A percentile compares a stretch with the other conserved stretches of the same genome.
Evolutionary conservation across 2,888 invertebrate species (phyloP).

Genomic region (Eulithis prunata): DNA sequence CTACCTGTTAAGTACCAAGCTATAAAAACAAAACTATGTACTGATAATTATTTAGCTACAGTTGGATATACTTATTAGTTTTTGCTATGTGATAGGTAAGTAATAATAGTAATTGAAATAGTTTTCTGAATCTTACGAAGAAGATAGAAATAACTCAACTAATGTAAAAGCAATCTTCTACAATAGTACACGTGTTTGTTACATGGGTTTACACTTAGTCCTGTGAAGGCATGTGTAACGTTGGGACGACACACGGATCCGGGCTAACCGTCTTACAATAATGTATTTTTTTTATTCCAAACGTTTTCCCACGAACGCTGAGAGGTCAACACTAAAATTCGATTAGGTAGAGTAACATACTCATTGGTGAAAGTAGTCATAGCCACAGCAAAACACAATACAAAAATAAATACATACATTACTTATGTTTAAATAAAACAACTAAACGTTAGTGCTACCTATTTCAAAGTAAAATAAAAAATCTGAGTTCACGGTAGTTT

Average conservation of each 20-base stretch:
- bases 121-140: no score
- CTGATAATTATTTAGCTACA: no score
- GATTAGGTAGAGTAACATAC: slow-evolving; percentile 11
- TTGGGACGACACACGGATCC: slow-evolving; percentile 72
- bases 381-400: no score
- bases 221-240: slow-evolving; percentile 42
- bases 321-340: slow-evolving; percentile 24
- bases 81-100: no score
- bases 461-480: not conserved
- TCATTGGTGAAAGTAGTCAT: no score
- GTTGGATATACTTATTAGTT: no score
- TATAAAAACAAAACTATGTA: no score
- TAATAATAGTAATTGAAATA: no score
- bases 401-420: no score
- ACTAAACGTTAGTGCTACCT: not conserved
- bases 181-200: slow-evolving; percentile 56
- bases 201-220: slow-evolving; percentile 72
- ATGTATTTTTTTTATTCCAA: slow-evolving; percentile 36
- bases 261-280: slow-evolving; percentile 70
- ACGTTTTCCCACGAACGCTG: slow-evolving; percentile 39
- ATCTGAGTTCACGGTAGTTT: no score
- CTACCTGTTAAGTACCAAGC: no score
- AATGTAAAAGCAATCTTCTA: slow-evolving; percentile 24
- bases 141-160: not conserved
- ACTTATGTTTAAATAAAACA: no score